Percentiles rank a stretch among this genome's conserved stretches.
Conservation (phyloP, 2,113 vertebrate species). For the Elephantulus edwardii region DNA sequence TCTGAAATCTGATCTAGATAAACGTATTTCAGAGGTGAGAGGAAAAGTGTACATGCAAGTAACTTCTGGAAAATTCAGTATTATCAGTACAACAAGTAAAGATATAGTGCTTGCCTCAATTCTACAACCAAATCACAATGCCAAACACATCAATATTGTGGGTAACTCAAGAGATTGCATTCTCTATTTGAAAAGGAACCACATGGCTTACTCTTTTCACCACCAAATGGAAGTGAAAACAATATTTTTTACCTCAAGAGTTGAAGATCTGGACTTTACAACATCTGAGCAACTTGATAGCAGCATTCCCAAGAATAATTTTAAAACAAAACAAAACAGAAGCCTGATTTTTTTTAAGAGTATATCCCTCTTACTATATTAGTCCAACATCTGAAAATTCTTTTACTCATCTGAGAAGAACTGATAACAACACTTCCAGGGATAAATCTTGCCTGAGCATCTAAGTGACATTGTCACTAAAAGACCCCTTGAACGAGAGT, state of each 20-base stretch:
- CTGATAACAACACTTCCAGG: background rate
- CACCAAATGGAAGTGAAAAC: conserved; percentile 2
- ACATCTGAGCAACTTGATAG: background rate
- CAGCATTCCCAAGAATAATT: background rate
- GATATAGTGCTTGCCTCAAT: background rate
- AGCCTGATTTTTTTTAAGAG: background rate
- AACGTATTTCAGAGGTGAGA: background rate
- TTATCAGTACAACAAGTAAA: background rate
- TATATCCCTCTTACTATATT: background rate
- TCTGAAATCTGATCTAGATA: background rate
- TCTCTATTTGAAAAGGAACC: background rate
- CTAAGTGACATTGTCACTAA: background rate
- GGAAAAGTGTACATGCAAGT: background rate
- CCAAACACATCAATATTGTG: background rate
- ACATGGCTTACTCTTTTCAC: background rate
- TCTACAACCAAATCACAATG: background rate
- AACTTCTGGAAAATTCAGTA: background rate
- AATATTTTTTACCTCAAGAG: background rate
- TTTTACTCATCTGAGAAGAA: background rate
- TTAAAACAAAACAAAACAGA: background rate
- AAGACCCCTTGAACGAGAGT: background rate
- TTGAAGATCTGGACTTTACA: conserved; percentile 24
- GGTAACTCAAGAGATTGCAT: background rate
- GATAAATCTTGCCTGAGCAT: background rate
- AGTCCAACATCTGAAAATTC: background rate